Percentiles rank a stretch among this genome's conserved stretches.
phyloP scores from a whole-genome alignment of 2,888 invertebrate genomes.

The Podabrus alpinus region DNA sequence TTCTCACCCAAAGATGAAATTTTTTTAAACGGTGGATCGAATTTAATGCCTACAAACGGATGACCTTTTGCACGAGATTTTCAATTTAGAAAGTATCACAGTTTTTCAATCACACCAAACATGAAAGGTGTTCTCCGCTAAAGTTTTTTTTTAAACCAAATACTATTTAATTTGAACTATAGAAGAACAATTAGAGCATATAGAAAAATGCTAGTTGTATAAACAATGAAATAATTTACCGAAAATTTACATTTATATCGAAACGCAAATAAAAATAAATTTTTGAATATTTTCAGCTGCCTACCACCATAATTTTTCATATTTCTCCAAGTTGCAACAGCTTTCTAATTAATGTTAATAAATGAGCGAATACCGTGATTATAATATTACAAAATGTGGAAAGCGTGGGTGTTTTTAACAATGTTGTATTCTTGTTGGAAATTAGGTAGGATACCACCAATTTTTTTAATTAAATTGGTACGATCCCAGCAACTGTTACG shows the following conservation, averaged over 20 bases:
- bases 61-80: background rate
- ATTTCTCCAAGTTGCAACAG: conserved; percentile 1
- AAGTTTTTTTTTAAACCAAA: background rate
- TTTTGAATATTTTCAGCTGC: background rate
- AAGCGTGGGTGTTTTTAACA: conserved; percentile 29
- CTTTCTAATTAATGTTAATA: conserved; percentile 29
- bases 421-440: conserved; percentile 12
- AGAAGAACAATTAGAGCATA: background rate
- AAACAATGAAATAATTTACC: background rate
- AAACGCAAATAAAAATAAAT: background rate
- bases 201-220: background rate
- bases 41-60: background rate
- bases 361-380: conserved; percentile 16
- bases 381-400: conserved; percentile 23
- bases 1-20: background rate
- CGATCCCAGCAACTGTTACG: background rate
- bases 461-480: background rate
- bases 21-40: background rate
- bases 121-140: background rate
- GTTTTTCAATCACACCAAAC: background rate
- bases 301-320: background rate
- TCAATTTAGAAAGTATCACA: background rate
- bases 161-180: background rate
- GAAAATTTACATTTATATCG: background rate
- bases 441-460: background rate